Evolutionary conservation across 2,113 vertebrate genomes (phyloP).

Genomic region (Patagioenas fasciata): DNA sequence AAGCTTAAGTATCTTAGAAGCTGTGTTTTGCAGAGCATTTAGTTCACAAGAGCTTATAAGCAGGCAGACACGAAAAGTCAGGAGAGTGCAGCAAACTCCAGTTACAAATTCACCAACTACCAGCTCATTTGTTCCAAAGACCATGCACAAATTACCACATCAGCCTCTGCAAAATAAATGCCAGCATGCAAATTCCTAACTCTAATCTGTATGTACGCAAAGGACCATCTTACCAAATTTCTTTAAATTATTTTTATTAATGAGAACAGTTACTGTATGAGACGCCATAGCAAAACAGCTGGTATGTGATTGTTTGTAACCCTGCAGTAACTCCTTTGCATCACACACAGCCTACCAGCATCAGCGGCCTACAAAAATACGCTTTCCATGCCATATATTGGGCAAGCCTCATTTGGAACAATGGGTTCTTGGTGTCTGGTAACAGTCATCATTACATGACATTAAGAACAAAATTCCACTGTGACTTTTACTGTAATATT

Average conservation of each 20-base stretch:
- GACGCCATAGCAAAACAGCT: neutral
- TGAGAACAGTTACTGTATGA: neutral
- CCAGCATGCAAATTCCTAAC: neutral
- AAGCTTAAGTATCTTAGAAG: neutral
- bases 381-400: accelerated
- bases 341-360: neutral
- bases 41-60: neutral
- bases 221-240: neutral
- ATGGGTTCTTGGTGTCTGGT: neutral
- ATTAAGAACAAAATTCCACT: neutral
- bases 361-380: neutral
- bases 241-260: neutral
- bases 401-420: neutral
- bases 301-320: too few species aligned
- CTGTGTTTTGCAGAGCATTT: neutral
- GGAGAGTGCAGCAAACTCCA: neutral
- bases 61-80: neutral
- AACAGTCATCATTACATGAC: neutral
- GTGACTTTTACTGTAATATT: neutral
- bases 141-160: neutral
- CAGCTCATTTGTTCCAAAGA: neutral
- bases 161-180: neutral
- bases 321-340: too few species aligned
- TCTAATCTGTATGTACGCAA: neutral
- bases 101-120: neutral